Conservation (phyloP, 1,140 invertebrate species). For the Cotesia chilonis region DNA sequence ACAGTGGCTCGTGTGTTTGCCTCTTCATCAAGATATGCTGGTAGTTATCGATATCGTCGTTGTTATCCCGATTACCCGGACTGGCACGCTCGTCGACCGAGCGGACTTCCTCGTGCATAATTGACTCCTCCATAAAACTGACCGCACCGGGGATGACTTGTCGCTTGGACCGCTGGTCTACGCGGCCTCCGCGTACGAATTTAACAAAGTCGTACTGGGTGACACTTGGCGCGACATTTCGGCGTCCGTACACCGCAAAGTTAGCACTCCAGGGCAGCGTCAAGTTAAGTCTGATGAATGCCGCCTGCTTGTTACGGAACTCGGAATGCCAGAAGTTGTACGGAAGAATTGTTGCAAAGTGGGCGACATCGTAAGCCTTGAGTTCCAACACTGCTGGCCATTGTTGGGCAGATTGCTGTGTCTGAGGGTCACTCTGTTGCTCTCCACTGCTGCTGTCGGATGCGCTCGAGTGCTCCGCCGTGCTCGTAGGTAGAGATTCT, state of each 20-base stretch:
- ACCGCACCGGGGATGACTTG: constrained; percentile 56
- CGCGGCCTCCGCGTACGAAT: constrained; percentile 83
- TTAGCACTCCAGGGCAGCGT: constrained; percentile 89
- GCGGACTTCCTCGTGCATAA: constrained; percentile 42
- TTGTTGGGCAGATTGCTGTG: constrained; percentile 75
- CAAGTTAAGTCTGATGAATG: constrained; percentile 89
- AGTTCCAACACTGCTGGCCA: constrained; percentile 85
- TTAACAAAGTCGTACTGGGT: constrained; percentile 96
- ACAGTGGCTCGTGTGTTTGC: constrained; percentile 72
- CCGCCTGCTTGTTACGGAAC: constrained; percentile 87
- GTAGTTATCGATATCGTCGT: constrained; percentile 47
- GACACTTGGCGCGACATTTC: constrained; percentile 91
- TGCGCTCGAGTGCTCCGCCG: constrained; percentile 72
- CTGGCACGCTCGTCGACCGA: background rate
- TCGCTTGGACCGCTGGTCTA: constrained; percentile 77
- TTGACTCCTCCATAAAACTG: constrained; percentile 61
- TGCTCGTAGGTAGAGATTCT: constrained; percentile 76
- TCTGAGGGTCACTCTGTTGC: constrained; percentile 70
- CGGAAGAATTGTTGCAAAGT: constrained; percentile 82
- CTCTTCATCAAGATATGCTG: constrained; percentile 60
- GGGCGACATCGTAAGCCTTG: constrained; percentile 81
- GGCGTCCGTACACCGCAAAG: constrained; percentile 91
- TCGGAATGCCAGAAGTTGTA: constrained; percentile 92
- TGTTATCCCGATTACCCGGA: constrained; percentile 46
- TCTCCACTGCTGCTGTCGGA: constrained; percentile 57